Percentiles rank a stretch among this genome's conserved stretches.
These are phyloP conservation scores for Diadumene lineata DNA, from an alignment of 92 coral and sea anemone genomes.

Conservation along the genomic window DNA sequence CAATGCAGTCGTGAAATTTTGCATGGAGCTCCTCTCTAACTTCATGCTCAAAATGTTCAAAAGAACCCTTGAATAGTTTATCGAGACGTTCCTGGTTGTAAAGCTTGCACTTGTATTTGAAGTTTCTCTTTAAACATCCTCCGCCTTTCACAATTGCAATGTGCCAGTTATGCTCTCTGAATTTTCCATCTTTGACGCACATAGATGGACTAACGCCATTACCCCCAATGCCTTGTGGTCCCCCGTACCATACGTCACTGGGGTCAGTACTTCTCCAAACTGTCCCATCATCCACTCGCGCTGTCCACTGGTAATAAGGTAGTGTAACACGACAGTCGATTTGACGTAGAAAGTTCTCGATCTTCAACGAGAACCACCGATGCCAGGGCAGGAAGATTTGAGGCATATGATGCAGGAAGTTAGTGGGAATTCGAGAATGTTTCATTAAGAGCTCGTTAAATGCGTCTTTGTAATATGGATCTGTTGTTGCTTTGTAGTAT, in stretches of 20 bases:
- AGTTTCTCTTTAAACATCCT: conserved; percentile 55
- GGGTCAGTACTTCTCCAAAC: conserved; percentile 13
- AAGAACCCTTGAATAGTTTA: conserved; percentile 9
- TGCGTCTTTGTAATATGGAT: conserved; percentile 26
- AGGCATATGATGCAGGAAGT: conserved; percentile 26
- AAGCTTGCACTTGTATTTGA: conserved; percentile 20
- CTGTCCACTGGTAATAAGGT: conserved; percentile 72
- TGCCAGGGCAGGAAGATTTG: conserved; percentile 70
- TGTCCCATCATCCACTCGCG: conserved; percentile 9
- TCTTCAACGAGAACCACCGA: conserved; percentile 56
- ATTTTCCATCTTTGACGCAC: conserved; percentile 58
- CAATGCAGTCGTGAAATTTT: conserved; percentile 51
- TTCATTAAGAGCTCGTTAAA: conserved; percentile 33
- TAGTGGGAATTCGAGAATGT: conserved; percentile 27
- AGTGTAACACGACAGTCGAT: conserved; percentile 68
- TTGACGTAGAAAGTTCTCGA: conserved; percentile 58
- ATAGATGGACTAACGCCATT: conserved; percentile 27
- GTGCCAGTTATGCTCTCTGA: conserved; percentile 34
- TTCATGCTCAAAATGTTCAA: conserved; percentile 35
- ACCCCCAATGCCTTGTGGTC: conserved; percentile 57
- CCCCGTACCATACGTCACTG: conserved; percentile 47
- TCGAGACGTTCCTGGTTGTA: conserved; percentile 5
- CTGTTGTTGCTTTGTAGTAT: conserved; percentile 43
- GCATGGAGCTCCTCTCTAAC: conserved; percentile 46
- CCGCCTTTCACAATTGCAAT: conserved; percentile 37